Evolutionary conservation across 2,113 vertebrate genomes (phyloP).

Genomic region (Ochotona curzoniae): DNA sequence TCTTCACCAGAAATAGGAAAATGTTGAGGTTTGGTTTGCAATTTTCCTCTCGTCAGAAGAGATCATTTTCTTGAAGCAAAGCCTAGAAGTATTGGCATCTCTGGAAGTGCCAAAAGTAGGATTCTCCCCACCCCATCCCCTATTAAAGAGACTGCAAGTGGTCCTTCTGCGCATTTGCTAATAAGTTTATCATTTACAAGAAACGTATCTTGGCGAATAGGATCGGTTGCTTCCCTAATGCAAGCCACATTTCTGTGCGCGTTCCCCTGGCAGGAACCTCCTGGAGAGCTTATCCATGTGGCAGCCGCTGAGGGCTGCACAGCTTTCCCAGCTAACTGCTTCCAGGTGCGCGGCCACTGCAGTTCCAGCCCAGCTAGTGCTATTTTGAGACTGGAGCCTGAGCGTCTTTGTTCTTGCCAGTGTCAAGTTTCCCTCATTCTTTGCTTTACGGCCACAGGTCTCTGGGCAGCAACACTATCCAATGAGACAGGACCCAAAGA

Average conservation of each 20-base stretch:
- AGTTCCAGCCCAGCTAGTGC: conserved; percentile 54
- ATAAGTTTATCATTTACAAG: conserved; percentile 79
- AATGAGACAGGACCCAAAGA: conserved; percentile 84
- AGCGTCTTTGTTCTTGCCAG: conserved; percentile 86
- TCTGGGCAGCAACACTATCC: conserved; percentile 82
- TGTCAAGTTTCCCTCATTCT: conserved; percentile 82
- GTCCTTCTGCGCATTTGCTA: conserved; percentile 72
- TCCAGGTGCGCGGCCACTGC: conserved; percentile 86
- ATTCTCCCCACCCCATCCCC: rapidly evolving
- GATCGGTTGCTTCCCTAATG: conserved; percentile 82
- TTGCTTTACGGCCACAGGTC: conserved; percentile 85
- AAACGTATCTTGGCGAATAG: conserved; percentile 78
- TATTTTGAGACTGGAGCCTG: conserved; percentile 73
- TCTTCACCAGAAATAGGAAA: conserved; percentile 29
- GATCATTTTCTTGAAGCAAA: neutral
- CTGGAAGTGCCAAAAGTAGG: neutral
- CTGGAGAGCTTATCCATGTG: conserved; percentile 77
- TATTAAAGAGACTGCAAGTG: neutral
- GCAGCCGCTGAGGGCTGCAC: conserved; percentile 75
- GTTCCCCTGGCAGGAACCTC: conserved; percentile 79
- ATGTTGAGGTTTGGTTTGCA: neutral
- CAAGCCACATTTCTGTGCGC: conserved; percentile 80
- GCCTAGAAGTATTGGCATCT: neutral
- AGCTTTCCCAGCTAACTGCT: conserved; percentile 86
- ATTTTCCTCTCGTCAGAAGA: conserved; percentile 19